A percentile compares a stretch with the other conserved stretches of the same genome.
Conservation (phyloP, 2,888 invertebrate genomes). For the Mythimna pallens region DNA sequence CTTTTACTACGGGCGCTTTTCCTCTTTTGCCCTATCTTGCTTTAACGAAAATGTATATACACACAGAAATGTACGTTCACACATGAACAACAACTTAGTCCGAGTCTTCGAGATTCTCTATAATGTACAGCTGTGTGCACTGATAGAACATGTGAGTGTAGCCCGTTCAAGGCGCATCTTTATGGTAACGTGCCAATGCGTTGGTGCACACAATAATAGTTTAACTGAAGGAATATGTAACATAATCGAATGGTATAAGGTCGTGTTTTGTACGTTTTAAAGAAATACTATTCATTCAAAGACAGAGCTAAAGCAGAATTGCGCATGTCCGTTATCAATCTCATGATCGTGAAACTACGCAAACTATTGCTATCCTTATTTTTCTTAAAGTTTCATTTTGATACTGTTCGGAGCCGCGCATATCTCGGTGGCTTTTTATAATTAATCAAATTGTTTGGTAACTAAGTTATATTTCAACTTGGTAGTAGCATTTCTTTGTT, state of each 20-base stretch:
- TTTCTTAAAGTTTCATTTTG: constrained; percentile 76
- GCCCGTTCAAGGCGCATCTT: constrained; percentile 79
- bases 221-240: constrained; percentile 66
- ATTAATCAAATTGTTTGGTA: constrained; percentile 65
- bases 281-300: constrained; percentile 75
- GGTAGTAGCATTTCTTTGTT: constrained; percentile 50
- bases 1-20: constrained; percentile 84
- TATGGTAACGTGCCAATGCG: constrained; percentile 73
- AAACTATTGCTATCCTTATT: constrained; percentile 87
- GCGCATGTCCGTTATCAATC: constrained; percentile 87
- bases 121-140: constrained; percentile 67
- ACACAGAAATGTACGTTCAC: constrained; percentile 80
- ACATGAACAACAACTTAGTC: constrained; percentile 80
- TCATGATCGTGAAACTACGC: constrained; percentile 81
- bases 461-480: constrained; percentile 54
- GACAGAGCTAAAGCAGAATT: constrained; percentile 72
- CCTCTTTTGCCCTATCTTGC: constrained; percentile 87
- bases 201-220: constrained; percentile 80
- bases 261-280: constrained; percentile 68
- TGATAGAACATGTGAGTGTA: constrained; percentile 71
- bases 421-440: constrained; percentile 46
- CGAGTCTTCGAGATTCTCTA: constrained; percentile 65
- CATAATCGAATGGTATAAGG: constrained; percentile 72
- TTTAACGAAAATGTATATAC: constrained; percentile 85
- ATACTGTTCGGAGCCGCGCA: constrained; percentile 20